These are phyloP conservation scores for Pempheris klunzingeri DNA, from an alignment of 2,797 vertebrate species.

Conservation along the genomic window DNA sequence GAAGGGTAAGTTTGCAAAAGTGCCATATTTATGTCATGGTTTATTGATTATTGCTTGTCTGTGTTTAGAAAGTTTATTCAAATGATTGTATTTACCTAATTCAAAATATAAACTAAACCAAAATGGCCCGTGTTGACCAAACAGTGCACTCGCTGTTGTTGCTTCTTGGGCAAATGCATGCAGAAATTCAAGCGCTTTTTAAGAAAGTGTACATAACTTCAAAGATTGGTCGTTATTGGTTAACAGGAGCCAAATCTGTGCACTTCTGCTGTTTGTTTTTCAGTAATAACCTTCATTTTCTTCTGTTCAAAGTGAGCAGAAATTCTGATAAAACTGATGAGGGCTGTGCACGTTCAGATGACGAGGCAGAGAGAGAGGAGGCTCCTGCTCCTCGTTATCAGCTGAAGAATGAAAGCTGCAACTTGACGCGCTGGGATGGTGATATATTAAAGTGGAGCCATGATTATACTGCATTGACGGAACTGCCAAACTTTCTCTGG, in stretches of 20 bases:
- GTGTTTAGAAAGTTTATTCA: too few species aligned
- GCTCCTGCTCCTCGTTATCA: not conserved
- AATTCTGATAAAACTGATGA: not conserved
- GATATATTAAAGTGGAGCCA: accelerated
- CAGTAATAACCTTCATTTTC: not conserved
- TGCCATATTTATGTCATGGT: not conserved
- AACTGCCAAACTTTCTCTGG: not conserved
- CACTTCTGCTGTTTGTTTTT: not conserved
- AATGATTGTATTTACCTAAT: too few species aligned
- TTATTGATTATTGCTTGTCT: not conserved
- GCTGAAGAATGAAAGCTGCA: not conserved
- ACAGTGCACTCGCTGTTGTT: too few species aligned
- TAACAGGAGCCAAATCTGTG: not conserved
- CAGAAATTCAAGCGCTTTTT: too few species aligned
- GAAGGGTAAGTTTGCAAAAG: constrained; percentile 57
- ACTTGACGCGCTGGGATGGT: not conserved
- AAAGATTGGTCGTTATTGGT: too few species aligned
- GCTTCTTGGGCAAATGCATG: too few species aligned
- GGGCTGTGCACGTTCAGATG: accelerated
- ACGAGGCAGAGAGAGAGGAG: not conserved
- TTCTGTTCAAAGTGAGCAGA: not conserved
- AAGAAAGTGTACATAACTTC: too few species aligned
- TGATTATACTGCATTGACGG: accelerated
- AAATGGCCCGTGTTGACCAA: too few species aligned
- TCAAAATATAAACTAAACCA: too few species aligned